These are phyloP conservation scores for Listrodromus nycthemerus DNA, from an alignment of 2,888 invertebrate species.

Conservation along the genomic window DNA sequence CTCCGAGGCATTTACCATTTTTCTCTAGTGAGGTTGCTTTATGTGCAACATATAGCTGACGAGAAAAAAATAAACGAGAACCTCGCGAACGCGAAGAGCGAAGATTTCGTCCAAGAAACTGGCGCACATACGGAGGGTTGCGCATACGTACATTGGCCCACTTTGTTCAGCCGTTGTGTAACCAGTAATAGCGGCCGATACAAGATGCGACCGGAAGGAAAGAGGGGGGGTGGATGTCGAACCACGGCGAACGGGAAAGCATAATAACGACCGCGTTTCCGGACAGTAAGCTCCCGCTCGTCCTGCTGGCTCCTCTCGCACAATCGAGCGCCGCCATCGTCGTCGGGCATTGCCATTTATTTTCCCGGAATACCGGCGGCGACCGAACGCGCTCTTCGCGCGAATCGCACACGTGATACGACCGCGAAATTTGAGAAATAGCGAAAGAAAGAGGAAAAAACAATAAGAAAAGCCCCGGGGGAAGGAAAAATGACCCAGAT, in stretches of 20 bases:
- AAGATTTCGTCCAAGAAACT: constrained; percentile 36
- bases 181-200: constrained; percentile 66
- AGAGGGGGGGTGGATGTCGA: constrained; percentile 47
- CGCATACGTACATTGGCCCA: constrained; percentile 53
- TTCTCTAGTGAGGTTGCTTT: no score
- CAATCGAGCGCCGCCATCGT: constrained; percentile 27
- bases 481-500: constrained; percentile 52
- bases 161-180: constrained; percentile 66
- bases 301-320: constrained; percentile 14
- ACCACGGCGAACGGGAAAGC: constrained; percentile 62
- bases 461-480: constrained; percentile 27
- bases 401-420: constrained; percentile 58
- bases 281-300: constrained; percentile 52
- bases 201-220: constrained; percentile 49
- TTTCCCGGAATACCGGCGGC: constrained; percentile 55
- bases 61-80: background rate
- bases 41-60: no score
- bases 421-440: constrained; percentile 62
- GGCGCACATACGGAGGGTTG: background rate
- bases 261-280: constrained; percentile 68
- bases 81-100: background rate
- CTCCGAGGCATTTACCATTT: no score
- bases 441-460: constrained; percentile 62
- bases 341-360: constrained; percentile 64
- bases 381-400: constrained; percentile 19